Evolutionary conservation across 2,888 invertebrate species (phyloP).

Genomic region (Taphrorychus bicolor): DNA sequence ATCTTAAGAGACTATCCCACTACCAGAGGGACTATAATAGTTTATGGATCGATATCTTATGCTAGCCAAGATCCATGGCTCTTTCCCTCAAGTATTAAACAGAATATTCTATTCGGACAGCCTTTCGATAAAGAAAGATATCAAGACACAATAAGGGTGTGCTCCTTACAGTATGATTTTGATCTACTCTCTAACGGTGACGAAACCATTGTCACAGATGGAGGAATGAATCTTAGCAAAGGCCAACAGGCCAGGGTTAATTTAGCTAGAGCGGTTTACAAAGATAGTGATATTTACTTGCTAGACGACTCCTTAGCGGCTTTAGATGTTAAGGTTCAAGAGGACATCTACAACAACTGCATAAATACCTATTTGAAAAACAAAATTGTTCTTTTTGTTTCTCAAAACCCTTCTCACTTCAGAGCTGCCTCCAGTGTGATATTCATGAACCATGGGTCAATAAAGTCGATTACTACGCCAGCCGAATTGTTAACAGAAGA

Average conservation of each 20-base stretch:
- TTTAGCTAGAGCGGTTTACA: slow-evolving; percentile 82
- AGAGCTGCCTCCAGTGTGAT: slow-evolving; percentile 56
- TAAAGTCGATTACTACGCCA: slow-evolving; percentile 68
- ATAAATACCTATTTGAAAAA: slow-evolving; percentile 67
- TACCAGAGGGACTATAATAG: slow-evolving; percentile 55
- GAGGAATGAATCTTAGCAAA: slow-evolving; percentile 74
- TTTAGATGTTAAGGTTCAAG: slow-evolving; percentile 83
- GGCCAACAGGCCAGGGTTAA: slow-evolving; percentile 88
- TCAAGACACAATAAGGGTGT: slow-evolving; percentile 64
- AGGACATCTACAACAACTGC: slow-evolving; percentile 83
- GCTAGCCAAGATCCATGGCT: slow-evolving; percentile 71
- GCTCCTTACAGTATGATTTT: slow-evolving; percentile 75
- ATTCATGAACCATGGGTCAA: slow-evolving; percentile 58
- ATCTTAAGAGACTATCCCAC: slow-evolving; percentile 58
- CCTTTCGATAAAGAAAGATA: slow-evolving; percentile 60
- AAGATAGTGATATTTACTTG: slow-evolving; percentile 81
- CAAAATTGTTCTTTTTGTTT: slow-evolving; percentile 76
- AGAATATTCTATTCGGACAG: slow-evolving; percentile 81
- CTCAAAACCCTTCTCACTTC: slow-evolving; percentile 71
- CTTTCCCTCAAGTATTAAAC: slow-evolving; percentile 67
- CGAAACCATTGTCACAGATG: slow-evolving; percentile 79
- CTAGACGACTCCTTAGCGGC: slow-evolving; percentile 89
- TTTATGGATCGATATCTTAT: slow-evolving; percentile 64
- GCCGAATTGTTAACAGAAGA: slow-evolving; percentile 73
- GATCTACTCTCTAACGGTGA: slow-evolving; percentile 76